Conservation (phyloP, 2,888 invertebrate species). For the Spodoptera littoralis region DNA sequence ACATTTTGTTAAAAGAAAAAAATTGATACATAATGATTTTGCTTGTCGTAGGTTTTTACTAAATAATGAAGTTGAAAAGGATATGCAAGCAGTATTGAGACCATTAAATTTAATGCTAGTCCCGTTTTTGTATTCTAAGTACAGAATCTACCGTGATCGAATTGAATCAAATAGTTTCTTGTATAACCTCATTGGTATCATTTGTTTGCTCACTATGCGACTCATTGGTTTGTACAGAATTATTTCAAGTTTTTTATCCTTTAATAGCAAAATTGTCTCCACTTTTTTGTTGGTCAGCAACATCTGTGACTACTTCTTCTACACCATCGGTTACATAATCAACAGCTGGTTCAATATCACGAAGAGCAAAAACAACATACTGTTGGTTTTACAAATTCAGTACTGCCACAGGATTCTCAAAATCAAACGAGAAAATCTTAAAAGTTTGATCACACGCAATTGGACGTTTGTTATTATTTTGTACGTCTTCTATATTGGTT, state of each 20-base stretch:
- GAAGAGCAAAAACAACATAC: conserved; percentile 9
- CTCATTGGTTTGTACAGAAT: neutral
- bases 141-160: conserved; percentile 4
- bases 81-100: conserved; percentile 27
- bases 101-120: conserved; percentile 30
- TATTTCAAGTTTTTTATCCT: neutral
- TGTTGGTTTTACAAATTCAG: conserved; percentile 19
- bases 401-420: neutral
- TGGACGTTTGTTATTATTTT: conserved; percentile 16
- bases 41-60: too few relatives aligned
- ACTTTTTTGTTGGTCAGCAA: neutral
- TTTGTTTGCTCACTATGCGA: neutral
- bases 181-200: conserved; percentile 12
- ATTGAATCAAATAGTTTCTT: conserved; percentile 14
- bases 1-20: too few relatives aligned
- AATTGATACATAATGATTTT: too few relatives aligned
- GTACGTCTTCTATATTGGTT: neutral
- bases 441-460: conserved; percentile 10
- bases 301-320: neutral
- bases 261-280: accelerated
- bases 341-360: conserved; percentile 12
- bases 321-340: neutral
- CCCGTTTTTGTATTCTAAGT: conserved; percentile 11
- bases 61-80: conserved; percentile 3
- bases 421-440: neutral